phyloP scores from a whole-genome alignment of 1,140 invertebrate genomes.

The Globodera rostochiensis region DNA sequence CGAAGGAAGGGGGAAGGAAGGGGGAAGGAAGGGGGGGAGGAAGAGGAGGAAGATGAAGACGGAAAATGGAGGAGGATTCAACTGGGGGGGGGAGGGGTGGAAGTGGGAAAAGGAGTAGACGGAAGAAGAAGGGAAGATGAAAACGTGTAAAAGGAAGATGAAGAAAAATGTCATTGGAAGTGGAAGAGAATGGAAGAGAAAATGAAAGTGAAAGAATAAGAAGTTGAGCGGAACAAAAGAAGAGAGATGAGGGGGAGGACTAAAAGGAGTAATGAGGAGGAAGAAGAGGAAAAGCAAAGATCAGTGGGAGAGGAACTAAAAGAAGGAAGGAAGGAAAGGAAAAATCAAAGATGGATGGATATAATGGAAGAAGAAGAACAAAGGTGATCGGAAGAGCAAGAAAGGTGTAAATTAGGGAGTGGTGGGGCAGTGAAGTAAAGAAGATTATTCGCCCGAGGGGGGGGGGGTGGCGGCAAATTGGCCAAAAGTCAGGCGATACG shows the following conservation, averaged over 20 bases:
- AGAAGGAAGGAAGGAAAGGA: not conserved
- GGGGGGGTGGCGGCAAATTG: not conserved
- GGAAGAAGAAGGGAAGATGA: not conserved
- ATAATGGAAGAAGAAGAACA: not conserved
- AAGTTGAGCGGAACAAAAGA: not conserved
- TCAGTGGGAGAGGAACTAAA: not conserved
- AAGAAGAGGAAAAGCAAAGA: not conserved
- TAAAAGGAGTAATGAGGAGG: not conserved
- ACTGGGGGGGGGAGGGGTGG: not conserved
- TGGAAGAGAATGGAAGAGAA: not conserved
- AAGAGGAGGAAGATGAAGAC: not conserved
- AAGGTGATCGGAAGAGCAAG: constrained; percentile 3
- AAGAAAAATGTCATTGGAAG: not conserved
- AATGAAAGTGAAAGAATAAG: too few species aligned
- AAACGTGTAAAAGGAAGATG: too few species aligned
- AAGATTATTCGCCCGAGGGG: not conserved
- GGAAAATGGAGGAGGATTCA: not conserved
- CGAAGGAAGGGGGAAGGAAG: not conserved
- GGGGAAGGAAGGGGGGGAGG: not conserved
- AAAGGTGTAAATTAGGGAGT: not conserved
- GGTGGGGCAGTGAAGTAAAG: not conserved
- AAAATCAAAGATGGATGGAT: not conserved
- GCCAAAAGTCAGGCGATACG: constrained; percentile 1
- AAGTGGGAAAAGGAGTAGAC: not conserved
- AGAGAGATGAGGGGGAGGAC: not conserved